These are phyloP conservation scores for Perca schrenkii DNA, from an alignment of 2,113 vertebrate genomes.

Conservation along the genomic window DNA sequence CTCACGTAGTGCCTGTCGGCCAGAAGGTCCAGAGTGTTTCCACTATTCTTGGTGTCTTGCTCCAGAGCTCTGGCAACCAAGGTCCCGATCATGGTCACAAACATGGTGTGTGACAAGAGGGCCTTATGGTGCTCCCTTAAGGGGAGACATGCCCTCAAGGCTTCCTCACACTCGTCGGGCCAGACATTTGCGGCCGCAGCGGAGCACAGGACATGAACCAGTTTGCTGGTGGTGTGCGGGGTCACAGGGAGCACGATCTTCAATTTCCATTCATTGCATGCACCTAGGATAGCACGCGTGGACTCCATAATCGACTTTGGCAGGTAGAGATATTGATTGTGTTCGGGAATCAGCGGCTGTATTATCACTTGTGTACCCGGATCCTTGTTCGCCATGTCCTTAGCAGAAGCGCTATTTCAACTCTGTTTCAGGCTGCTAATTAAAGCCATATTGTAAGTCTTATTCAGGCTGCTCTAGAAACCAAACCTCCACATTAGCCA, in stretches of 20 bases:
- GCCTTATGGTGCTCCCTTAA: not conserved
- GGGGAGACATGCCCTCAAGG: not conserved
- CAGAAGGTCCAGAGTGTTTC: not conserved
- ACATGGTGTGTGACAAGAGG: not conserved
- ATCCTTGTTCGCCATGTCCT: too few species aligned
- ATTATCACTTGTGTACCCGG: too few species aligned
- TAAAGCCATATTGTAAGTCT: too few species aligned
- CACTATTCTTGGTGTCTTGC: not conserved
- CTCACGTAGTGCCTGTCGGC: not conserved
- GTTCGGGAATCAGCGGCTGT: not conserved
- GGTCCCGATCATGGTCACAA: not conserved
- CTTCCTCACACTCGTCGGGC: not conserved
- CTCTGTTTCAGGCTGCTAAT: too few species aligned
- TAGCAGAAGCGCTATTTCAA: too few species aligned
- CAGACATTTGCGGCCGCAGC: not conserved
- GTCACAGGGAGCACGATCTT: not conserved
- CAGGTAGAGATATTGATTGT: not conserved
- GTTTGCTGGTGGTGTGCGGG: not conserved
- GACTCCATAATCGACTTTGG: rapidly evolving
- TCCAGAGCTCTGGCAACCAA: not conserved
- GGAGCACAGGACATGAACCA: not conserved
- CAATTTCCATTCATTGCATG: too few species aligned
- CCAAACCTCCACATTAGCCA: too few species aligned
- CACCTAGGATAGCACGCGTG: too few species aligned
- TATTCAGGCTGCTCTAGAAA: too few species aligned